These are phyloP conservation scores for Phoxinus phoxinus DNA, from an alignment of 2,113 vertebrate genomes.

Conservation along the genomic window DNA sequence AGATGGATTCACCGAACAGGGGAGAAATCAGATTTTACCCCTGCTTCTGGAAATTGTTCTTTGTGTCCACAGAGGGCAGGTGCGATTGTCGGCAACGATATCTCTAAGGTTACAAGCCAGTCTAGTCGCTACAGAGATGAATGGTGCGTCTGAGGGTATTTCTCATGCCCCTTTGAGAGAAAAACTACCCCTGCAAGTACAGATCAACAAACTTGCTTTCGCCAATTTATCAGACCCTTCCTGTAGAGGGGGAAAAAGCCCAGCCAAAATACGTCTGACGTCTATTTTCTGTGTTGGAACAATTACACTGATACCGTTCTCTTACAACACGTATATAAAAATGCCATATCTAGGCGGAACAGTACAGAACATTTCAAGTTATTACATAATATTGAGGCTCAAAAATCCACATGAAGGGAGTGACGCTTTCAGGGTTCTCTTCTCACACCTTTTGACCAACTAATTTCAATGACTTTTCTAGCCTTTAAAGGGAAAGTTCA, in stretches of 20 bases:
- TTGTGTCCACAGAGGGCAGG: constrained; percentile 66
- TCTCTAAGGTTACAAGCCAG: constrained; percentile 59
- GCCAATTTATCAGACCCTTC: constrained; percentile 68
- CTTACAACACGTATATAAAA: constrained; percentile 42
- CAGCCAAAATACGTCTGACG: constrained; percentile 66
- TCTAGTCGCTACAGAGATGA: constrained; percentile 65
- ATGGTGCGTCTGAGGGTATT: constrained; percentile 67
- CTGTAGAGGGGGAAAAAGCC: constrained; percentile 62
- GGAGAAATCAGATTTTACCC: constrained; percentile 62
- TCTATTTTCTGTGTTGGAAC: constrained; percentile 63
- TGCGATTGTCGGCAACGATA: constrained; percentile 66
- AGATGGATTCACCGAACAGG: constrained; percentile 56
- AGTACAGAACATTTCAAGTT: not conserved
- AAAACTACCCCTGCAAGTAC: constrained; percentile 66
- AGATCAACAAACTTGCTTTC: constrained; percentile 69
- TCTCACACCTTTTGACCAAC: not conserved
- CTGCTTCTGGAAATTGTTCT: constrained; percentile 63
- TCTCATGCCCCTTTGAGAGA: constrained; percentile 68
- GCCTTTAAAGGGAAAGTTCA: not conserved
- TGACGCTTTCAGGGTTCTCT: not conserved
- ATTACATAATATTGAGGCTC: not conserved
- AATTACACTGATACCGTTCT: constrained; percentile 58
- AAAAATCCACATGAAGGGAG: too few species aligned
- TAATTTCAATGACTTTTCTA: not conserved
- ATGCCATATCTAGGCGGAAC: not conserved